Conservation (phyloP, 2,888 invertebrate genomes). For the Crioceris asparagi region DNA sequence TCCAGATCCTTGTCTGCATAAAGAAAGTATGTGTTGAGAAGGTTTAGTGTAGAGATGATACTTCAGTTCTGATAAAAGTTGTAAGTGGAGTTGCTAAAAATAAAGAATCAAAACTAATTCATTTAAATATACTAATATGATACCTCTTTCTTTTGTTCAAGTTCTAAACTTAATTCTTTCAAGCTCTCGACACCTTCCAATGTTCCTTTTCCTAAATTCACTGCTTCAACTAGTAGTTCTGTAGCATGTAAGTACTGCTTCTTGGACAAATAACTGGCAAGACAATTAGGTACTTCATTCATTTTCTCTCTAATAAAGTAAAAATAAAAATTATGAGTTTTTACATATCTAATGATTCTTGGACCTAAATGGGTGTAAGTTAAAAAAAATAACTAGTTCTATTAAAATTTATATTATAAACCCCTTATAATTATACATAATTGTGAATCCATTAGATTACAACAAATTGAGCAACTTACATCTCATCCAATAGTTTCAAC, state of each 20-base stretch:
- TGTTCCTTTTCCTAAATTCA: constrained; percentile 56
- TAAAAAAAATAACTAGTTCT: no score
- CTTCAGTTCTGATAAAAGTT: constrained; percentile 59
- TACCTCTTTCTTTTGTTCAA: constrained; percentile 57
- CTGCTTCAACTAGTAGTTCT: constrained; percentile 63
- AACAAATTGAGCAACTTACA: no score
- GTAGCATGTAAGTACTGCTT: constrained; percentile 82
- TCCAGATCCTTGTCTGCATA: constrained; percentile 52
- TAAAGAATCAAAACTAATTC: constrained; percentile 3
- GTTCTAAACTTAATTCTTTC: constrained; percentile 63
- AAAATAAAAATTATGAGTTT: no score
- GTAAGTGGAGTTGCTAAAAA: constrained; percentile 52
- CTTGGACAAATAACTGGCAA: constrained; percentile 52
- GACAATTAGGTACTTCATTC: constrained; percentile 59
- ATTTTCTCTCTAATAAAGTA: constrained; percentile 52
- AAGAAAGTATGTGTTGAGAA: constrained; percentile 34
- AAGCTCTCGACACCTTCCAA: constrained; percentile 77
- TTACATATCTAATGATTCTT: no score
- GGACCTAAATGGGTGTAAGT: no score
- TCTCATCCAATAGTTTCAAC: constrained; percentile 77
- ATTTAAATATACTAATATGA: no score
- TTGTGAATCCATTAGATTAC: no score
- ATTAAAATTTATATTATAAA: background rate
- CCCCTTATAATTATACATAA: no score
- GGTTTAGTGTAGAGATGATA: constrained; percentile 53